Base-by-base conservation (phyloP, 2,888 invertebrate genomes). In the Bunonema sp. region DNA sequence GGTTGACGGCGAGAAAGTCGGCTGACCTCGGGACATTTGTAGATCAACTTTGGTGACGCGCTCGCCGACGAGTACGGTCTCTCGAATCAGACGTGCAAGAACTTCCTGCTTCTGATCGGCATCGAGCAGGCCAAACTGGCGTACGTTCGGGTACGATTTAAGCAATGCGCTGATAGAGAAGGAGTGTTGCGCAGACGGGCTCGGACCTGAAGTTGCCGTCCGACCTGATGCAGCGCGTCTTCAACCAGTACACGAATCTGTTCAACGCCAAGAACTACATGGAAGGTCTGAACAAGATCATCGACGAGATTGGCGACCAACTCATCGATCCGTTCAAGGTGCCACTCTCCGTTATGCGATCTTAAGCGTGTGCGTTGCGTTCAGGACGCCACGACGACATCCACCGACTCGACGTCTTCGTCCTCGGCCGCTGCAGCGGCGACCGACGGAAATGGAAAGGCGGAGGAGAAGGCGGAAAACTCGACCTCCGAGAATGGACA, bases 201-300 rank as follows among this genome's bases (percentile, higher is more conserved):
- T 49, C 57, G 1, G 52, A 61, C 36, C 44, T 64, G 21, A 51
- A 54, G 23, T 45, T 64, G 35, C 57, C 62, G 15, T 37, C 54
- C 33, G 53, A 62, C 32, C 42, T 52, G 24, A 47, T 61, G 41
- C 50, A 63, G 20, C 42, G 43, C 16, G 47, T 57, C 2, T 44
- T 61, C 42, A 49, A 45, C 19, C 49, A 61, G 33, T 53, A 47
- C 40, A 59, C 61, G 36, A 61, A 61, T 24, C 34, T 61, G 3
- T 67, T 65, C 42, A 51, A 49, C 19, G 66, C 56, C 23, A 50
- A 56, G 42, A 66, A 61, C 24, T 64, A 59, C 38, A 64, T 61
- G 59, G 65, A 67, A 23, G 61, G 51, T n/a, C 43, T 63, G 16
- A 65, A 59, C 40, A 58, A 65, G 34, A 56, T 63, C 34, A 56